Conservation (phyloP, 2,113 vertebrate species). For the Bungarus multicinctus region DNA sequence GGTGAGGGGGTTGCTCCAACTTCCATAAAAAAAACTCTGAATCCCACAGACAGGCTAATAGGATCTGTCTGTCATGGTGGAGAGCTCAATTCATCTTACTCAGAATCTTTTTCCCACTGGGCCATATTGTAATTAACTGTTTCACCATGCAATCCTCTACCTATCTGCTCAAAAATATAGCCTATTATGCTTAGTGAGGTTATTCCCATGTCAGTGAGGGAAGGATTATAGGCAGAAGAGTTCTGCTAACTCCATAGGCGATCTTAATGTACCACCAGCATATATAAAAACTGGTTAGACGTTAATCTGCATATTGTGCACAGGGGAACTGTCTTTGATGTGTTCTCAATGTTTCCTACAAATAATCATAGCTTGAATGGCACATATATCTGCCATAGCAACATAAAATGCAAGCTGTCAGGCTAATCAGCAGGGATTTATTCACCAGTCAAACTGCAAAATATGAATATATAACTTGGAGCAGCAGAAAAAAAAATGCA, state of each 20-base stretch:
- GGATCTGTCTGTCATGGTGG: slow-evolving; percentile 12
- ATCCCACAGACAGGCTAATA: slow-evolving; percentile 24
- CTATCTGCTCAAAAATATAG: background rate
- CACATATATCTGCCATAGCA: background rate
- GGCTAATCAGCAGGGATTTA: background rate
- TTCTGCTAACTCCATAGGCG: background rate
- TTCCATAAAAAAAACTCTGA: background rate
- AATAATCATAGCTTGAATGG: background rate
- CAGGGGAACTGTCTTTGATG: background rate
- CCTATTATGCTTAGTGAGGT: background rate
- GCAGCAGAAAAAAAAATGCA: slow-evolving; percentile 20
- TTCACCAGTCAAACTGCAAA: background rate
- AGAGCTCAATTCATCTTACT: slow-evolving; percentile 17
- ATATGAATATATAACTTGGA: background rate
- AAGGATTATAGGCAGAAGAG: background rate
- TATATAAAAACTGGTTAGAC: background rate
- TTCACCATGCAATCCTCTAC: background rate
- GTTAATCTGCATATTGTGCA: background rate
- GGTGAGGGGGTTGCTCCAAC: background rate
- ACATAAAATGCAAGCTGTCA: background rate
- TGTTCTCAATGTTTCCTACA: background rate
- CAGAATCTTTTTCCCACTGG: slow-evolving; percentile 8
- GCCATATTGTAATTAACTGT: background rate
- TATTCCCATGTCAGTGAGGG: background rate
- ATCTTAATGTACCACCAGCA: background rate